Evolutionary conservation across 2,113 vertebrate genomes (phyloP).

Genomic region (Orycteropus afer): DNA sequence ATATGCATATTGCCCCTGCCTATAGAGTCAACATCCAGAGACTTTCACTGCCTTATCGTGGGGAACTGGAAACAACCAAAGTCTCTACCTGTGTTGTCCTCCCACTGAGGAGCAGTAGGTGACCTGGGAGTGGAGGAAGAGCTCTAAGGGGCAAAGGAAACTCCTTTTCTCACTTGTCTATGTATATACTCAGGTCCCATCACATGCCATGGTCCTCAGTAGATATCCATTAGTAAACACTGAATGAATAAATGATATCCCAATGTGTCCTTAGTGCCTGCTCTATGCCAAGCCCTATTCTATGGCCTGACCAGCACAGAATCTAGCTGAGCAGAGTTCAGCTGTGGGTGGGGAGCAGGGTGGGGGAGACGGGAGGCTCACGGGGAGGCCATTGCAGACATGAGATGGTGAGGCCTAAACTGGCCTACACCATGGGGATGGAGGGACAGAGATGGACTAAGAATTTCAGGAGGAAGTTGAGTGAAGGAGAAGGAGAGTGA

Average conservation of each 20-base stretch:
- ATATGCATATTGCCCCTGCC: background rate
- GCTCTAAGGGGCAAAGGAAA: background rate
- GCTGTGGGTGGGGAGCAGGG: background rate
- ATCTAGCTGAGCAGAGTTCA: background rate
- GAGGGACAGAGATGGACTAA: no score
- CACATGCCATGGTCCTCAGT: background rate
- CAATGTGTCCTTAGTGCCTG: background rate
- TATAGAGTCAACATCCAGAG: background rate
- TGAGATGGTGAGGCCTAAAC: no score
- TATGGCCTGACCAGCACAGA: background rate
- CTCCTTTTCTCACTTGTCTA: background rate
- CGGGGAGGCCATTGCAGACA: no score
- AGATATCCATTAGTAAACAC: background rate
- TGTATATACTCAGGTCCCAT: background rate
- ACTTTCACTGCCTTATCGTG: background rate
- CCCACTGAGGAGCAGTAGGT: background rate
- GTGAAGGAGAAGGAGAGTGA: background rate
- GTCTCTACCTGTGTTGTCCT: background rate
- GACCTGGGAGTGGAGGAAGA: background rate
- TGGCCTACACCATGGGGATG: no score
- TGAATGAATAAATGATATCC: background rate
- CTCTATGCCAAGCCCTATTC: background rate
- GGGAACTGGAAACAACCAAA: background rate
- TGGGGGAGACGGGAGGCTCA: no score
- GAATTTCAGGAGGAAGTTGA: background rate